phyloP scores from a whole-genome alignment of 2,797 vertebrate genomes.

The Centroberyx gerrardi region DNA sequence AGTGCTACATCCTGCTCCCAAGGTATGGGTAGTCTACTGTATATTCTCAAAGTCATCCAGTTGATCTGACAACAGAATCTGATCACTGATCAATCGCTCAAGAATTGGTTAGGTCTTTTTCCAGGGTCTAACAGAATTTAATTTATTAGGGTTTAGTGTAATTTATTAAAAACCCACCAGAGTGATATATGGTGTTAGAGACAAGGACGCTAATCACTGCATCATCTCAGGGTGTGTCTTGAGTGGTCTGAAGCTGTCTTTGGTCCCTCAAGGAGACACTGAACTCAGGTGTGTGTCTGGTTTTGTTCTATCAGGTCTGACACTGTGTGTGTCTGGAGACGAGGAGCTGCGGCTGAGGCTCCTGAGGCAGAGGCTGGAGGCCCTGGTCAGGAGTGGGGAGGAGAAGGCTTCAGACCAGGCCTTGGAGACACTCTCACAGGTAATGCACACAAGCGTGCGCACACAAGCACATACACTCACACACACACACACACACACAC shows the following conservation, averaged over 20 bases:
- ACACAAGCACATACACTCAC: not conserved
- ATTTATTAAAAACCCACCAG: not conserved
- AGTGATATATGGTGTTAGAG: not conserved
- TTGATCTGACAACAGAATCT: not conserved
- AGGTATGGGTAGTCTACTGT: conserved; percentile 81
- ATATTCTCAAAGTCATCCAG: not conserved
- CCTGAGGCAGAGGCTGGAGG: conserved; percentile 87
- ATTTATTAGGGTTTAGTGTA: too few relatives aligned
- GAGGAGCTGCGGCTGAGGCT: conserved; percentile 76
- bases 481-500: too few relatives aligned
- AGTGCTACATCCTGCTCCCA: conserved; percentile 88
- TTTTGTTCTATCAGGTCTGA: conserved; percentile 84
- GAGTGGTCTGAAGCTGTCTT: not conserved
- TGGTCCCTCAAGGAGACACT: not conserved
- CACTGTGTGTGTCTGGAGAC: conserved; percentile 64
- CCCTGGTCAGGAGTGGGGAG: conserved; percentile 85
- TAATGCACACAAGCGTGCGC: conserved; percentile 58
- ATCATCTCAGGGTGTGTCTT: not conserved
- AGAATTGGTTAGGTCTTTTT: too few relatives aligned
- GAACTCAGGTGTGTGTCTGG: conserved; percentile 12
- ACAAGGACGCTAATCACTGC: not conserved
- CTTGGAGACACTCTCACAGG: conserved; percentile 89
- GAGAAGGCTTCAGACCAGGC: conserved; percentile 88
- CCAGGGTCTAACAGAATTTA: too few relatives aligned
- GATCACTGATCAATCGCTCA: not conserved